phyloP scores from a whole-genome alignment of 2,113 vertebrate species.

The Corythaixoides concolor region DNA sequence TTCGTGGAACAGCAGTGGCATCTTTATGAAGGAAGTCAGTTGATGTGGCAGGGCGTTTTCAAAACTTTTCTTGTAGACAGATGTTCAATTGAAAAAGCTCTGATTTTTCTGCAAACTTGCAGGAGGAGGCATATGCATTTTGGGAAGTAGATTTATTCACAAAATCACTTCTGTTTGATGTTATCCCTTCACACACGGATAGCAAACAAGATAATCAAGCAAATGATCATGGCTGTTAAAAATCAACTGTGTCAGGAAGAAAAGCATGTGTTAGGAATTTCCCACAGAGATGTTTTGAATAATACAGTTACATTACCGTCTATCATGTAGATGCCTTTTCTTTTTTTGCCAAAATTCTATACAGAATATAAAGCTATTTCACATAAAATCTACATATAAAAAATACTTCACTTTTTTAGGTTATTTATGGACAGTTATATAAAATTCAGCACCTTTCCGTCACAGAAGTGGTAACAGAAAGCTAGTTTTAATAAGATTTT shows the following conservation, averaged over 20 bases:
- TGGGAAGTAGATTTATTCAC: not conserved
- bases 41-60: not conserved
- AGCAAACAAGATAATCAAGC: slow-evolving; percentile 22
- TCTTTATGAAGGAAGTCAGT: not conserved
- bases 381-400: not conserved
- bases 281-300: slow-evolving; percentile 14
- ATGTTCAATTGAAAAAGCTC: slow-evolving; percentile 32
- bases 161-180: slow-evolving; percentile 34
- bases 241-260: slow-evolving; percentile 20
- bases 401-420: not conserved
- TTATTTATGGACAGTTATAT: not conserved
- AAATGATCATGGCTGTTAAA: not conserved
- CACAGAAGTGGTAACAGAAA: not conserved
- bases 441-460: not conserved
- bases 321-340: not conserved
- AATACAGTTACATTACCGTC: not conserved
- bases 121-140: not conserved
- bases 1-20: not conserved
- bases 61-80: slow-evolving; percentile 1
- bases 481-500: not conserved
- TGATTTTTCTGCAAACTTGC: slow-evolving; percentile 26
- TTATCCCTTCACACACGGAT: not conserved
- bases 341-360: not conserved
- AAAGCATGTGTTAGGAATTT: slow-evolving; percentile 8
- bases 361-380: not conserved